These are phyloP conservation scores for Oscheius myriophilus DNA, from an alignment of 2,888 invertebrate genomes.

Conservation along the genomic window DNA sequence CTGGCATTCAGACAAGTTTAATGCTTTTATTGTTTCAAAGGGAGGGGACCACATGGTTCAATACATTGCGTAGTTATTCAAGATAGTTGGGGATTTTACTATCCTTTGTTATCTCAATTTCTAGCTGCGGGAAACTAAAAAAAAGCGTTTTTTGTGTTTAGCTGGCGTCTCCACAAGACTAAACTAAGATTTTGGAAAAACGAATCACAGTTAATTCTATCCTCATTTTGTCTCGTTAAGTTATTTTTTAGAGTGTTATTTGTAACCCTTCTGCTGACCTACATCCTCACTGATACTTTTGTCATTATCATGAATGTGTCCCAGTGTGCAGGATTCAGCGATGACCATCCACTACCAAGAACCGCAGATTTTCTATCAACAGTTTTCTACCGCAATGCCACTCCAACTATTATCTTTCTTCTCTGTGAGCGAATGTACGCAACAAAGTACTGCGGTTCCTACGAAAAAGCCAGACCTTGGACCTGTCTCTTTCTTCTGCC, in stretches of 20 bases:
- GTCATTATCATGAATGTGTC: constrained; percentile 11
- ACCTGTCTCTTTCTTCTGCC: constrained; percentile 8
- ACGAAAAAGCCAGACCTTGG: constrained; percentile 22
- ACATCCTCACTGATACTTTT: constrained; percentile 14
- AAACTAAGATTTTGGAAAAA: too few relatives aligned
- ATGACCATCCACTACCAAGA: constrained; percentile 5
- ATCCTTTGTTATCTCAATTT: too few relatives aligned
- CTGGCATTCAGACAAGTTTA: too few relatives aligned
- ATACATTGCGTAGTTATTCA: too few relatives aligned
- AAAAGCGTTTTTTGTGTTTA: too few relatives aligned
- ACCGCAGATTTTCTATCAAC: constrained; percentile 3
- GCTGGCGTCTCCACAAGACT: too few relatives aligned
- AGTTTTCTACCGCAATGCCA: constrained; percentile 21
- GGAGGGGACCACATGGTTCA: too few relatives aligned
- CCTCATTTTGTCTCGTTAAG: too few relatives aligned
- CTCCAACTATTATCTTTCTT: constrained; percentile 20
- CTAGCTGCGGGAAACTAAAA: too few relatives aligned
- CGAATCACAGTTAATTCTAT: too few relatives aligned
- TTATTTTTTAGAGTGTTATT: constrained; percentile 14
- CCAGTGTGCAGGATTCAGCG: constrained; percentile 11
- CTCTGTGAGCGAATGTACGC: constrained; percentile 24
- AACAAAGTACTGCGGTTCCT: constrained; percentile 14
- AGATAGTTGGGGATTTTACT: too few relatives aligned
- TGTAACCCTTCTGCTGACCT: constrained; percentile 10
- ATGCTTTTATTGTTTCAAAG: too few relatives aligned